phyloP scores from a whole-genome alignment of 2,113 vertebrate species.

The Merops nubicus region DNA sequence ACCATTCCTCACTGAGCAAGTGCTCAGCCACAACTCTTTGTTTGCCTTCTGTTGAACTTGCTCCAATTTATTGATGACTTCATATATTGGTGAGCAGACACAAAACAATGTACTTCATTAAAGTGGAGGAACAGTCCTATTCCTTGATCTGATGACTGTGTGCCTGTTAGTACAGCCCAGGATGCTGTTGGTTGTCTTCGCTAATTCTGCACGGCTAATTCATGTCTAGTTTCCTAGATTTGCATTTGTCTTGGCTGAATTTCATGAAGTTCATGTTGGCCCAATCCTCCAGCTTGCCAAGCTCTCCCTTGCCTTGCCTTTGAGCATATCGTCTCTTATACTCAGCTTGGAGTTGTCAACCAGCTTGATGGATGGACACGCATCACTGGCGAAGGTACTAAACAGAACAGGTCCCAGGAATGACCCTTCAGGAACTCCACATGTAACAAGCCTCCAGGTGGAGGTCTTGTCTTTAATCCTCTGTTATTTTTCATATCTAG shows the following conservation, averaged over 20 bases:
- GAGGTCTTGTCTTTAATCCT: neutral
- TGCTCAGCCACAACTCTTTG: neutral
- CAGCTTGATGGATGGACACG: neutral
- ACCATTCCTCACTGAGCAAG: neutral
- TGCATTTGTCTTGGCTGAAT: neutral
- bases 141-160: neutral
- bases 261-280: neutral
- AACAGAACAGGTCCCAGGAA: neutral
- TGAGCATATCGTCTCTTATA: neutral
- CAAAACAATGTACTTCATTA: neutral
- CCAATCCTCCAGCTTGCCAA: neutral
- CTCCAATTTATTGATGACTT: neutral
- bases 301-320: neutral
- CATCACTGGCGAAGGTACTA: neutral
- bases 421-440: neutral
- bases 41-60: neutral
- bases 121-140: neutral
- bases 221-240: neutral
- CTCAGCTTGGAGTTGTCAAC: neutral
- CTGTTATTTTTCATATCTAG: neutral
- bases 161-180: neutral
- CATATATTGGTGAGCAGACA: neutral
- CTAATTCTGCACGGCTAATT: neutral
- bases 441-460: neutral
- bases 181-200: neutral